These are phyloP conservation scores for Euura lappo DNA, from an alignment of 1,140 invertebrate genomes.

Conservation along the genomic window DNA sequence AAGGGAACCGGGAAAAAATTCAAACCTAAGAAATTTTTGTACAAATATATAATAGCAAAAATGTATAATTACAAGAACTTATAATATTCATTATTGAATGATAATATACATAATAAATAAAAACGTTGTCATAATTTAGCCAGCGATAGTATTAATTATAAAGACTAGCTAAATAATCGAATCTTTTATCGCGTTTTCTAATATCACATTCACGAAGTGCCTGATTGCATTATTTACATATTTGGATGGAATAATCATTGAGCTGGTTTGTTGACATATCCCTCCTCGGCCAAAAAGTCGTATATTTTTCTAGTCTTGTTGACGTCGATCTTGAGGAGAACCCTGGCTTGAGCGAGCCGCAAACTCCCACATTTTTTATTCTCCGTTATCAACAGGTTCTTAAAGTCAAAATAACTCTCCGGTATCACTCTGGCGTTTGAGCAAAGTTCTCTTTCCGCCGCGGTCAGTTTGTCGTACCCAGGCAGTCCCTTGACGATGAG, in stretches of 20 bases:
- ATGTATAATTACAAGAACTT: no score
- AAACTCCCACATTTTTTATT: conserved; percentile 76
- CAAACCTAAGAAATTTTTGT: no score
- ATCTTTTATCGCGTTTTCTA: neutral
- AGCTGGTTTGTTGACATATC: conserved; percentile 68
- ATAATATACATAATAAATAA: neutral
- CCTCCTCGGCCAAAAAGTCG: conserved; percentile 79
- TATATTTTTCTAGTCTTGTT: conserved; percentile 92
- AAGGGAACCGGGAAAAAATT: no score
- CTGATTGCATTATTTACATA: neutral
- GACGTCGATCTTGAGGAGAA: conserved; percentile 89
- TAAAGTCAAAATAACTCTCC: conserved; percentile 78
- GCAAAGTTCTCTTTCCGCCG: conserved; percentile 78
- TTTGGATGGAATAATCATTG: conserved; percentile 27
- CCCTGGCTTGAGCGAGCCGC: conserved; percentile 79
- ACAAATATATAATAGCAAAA: no score
- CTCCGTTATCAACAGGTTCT: conserved; percentile 74
- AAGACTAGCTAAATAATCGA: neutral
- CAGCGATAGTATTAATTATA: neutral
- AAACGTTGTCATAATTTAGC: neutral
- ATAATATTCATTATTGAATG: neutral
- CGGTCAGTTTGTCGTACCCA: conserved; percentile 77
- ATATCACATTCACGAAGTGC: neutral
- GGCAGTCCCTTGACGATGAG: conserved; percentile 80
- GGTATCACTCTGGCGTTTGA: conserved; percentile 77